Evolutionary conservation across 1,140 invertebrate species (phyloP), one percentile per base, ranked within the genome.

Genomic region (Aphis gossypii): DNA sequence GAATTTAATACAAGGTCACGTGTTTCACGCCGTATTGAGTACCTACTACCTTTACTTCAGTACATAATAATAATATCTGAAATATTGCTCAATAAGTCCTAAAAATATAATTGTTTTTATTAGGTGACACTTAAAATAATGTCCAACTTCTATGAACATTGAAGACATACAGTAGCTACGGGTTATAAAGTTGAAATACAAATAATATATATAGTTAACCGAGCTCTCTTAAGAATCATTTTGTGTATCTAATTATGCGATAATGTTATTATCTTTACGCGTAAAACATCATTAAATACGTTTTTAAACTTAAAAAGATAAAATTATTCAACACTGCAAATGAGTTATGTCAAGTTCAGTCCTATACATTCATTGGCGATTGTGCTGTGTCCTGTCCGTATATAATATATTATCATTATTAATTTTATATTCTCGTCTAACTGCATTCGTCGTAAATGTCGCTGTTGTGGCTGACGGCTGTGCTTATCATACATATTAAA

Each of bases 361-460:
- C 2, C n/a, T 14, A 4, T n/a, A 76, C 30, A 35, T n/a, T 14
- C 60, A 14, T n/a, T 76, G 30, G 60, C n/a, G 30, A 76, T n/a
- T n/a, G 14, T n/a, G 60, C n/a, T n/a, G 60, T 76, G n/a, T 18
- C 4, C 60, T 76, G 60, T 14, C 8, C 30, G 60, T 76, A 18
- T 18, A 5, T n/a, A 30, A 35, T 76, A 76, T n/a, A n/a, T n/a
- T 68, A 6, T 35, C n/a, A 76, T n/a, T 76, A 41, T 41, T 76
- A 76, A 76, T 76, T 76, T 76, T 76, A 76, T 76, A 76, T n/a
- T 76, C 60, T 76, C 60, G n/a, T 76, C n/a, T 76, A 76, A 76
- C n/a, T n/a, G n/a, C 60, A n/a, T 18, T 76, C n/a, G 18, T 76
- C n/a, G 18, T 76, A n/a, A 76, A n/a, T 76, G 30, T 5, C 30